These are phyloP conservation scores for Callyntrura guangdongensis DNA, from an alignment of 2,888 invertebrate species.

Conservation along the genomic window DNA sequence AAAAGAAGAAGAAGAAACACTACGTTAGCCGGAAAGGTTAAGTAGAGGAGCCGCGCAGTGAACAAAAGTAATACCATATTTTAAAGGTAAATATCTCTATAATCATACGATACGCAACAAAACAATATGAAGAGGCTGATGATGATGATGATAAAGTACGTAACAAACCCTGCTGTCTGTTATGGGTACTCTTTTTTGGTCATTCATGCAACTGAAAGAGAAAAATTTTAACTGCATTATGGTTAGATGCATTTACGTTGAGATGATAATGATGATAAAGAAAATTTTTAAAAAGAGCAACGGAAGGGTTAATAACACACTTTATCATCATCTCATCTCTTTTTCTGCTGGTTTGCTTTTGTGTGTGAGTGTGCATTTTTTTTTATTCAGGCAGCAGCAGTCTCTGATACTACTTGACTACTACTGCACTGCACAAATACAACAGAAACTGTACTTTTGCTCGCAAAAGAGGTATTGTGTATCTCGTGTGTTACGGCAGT, in stretches of 20 bases:
- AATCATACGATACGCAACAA: background rate
- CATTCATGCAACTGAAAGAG: conserved; percentile 39
- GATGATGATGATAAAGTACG: too few species aligned
- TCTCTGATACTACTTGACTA: too few species aligned
- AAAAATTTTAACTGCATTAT: conserved; percentile 48
- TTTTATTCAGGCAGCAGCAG: background rate
- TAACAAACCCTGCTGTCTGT: too few species aligned
- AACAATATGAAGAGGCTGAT: background rate
- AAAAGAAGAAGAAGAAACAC: background rate
- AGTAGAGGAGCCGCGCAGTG: conserved; percentile 37
- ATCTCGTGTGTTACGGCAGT: conserved; percentile 25
- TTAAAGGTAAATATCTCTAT: conserved; percentile 16
- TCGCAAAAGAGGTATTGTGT: background rate
- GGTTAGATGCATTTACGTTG: background rate
- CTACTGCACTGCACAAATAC: conserved; percentile 9
- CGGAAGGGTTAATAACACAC: conserved; percentile 63
- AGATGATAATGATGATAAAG: conserved; percentile 3
- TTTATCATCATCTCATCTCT: conserved; percentile 48
- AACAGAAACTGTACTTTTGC: background rate
- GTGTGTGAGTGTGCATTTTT: conserved; percentile 7
- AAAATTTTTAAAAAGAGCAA: conserved; percentile 28
- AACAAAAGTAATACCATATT: background rate
- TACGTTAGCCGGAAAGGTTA: conserved; percentile 54
- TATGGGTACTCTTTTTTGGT: conserved; percentile 37
- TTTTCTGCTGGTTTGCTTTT: background rate